Percentiles rank a stretch among this genome's conserved stretches.
Conservation (phyloP, 2,797 vertebrate genomes). For the Rhyacichthys aspro region DNA sequence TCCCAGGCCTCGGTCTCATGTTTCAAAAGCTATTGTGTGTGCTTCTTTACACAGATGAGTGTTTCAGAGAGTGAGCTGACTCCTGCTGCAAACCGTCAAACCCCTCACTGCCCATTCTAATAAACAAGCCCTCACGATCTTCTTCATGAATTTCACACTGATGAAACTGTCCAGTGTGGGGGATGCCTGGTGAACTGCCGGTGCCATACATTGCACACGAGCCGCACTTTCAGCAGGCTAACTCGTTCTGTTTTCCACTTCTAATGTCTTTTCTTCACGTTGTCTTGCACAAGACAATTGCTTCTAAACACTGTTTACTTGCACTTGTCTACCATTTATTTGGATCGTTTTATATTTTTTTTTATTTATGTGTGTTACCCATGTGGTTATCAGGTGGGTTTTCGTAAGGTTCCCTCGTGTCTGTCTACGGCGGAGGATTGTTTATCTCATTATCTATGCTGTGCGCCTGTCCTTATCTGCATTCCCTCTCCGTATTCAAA, state of each 20-base stretch:
- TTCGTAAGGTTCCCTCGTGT: conserved; percentile 30
- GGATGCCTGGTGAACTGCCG: conserved; percentile 51
- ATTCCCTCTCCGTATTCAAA: conserved; percentile 74
- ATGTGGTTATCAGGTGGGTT: conserved; percentile 44
- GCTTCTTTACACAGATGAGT: conserved; percentile 23
- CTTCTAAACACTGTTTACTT: conserved; percentile 57
- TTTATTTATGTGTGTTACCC: conserved; percentile 45
- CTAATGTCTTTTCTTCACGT: conserved; percentile 51
- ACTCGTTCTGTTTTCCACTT: conserved; percentile 51
- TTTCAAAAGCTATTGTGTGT: conserved; percentile 17
- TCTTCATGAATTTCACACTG: conserved; percentile 9
- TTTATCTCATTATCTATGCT: conserved; percentile 61
- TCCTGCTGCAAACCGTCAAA: conserved; percentile 37
- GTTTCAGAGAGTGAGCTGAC: conserved; percentile 55
- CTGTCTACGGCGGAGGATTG: conserved; percentile 36
- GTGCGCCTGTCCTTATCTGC: conserved; percentile 63
- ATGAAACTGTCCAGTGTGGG: background rate
- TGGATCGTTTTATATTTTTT: conserved; percentile 32
- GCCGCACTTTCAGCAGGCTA: conserved; percentile 78
- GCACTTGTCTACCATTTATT: conserved; percentile 60
- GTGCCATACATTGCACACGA: conserved; percentile 72
- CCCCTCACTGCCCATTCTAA: conserved; percentile 10
- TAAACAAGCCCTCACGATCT: background rate
- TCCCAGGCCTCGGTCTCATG: conserved; percentile 7
- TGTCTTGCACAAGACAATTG: conserved; percentile 65